These are phyloP conservation scores for Drosophila parthenogenetica DNA, from an alignment of 2,888 invertebrate genomes.

Conservation along the genomic window DNA sequence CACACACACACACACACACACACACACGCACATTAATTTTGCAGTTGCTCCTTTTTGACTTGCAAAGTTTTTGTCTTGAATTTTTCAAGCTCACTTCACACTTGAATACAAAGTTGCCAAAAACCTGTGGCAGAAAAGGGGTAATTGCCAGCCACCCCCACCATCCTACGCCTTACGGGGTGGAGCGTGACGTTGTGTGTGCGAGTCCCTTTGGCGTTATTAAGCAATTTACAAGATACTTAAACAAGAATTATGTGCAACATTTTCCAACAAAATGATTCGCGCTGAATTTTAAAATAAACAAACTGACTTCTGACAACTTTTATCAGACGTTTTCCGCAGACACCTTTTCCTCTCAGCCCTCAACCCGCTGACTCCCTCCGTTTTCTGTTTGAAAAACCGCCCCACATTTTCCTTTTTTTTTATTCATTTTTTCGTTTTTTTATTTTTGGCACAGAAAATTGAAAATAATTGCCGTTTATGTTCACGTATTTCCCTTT, in stretches of 20 bases:
- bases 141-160: constrained; percentile 55
- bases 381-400: constrained; percentile 17
- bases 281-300: constrained; percentile 79
- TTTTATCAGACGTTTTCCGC: constrained; percentile 32
- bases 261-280: constrained; percentile 82
- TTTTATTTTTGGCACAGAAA: constrained; percentile 20
- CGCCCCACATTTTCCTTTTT: constrained; percentile 28
- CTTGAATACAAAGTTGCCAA: constrained; percentile 75
- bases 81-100: constrained; percentile 71
- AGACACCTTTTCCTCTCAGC: background rate
- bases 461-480: constrained; percentile 58
- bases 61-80: constrained; percentile 67
- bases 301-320: constrained; percentile 78
- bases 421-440: too few relatives aligned
- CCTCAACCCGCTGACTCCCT: background rate
- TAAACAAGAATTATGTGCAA: constrained; percentile 84
- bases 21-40: constrained; percentile 64
- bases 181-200: constrained; percentile 23
- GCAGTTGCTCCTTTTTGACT: constrained; percentile 58
- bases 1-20: constrained; percentile 1
- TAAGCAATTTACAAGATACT: constrained; percentile 84
- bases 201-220: constrained; percentile 80
- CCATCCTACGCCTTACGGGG: too few relatives aligned
- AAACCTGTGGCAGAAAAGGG: constrained; percentile 37
- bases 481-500: background rate